A percentile compares a stretch with the other conserved stretches of the same genome.
Evolutionary conservation across 2,113 vertebrate species (phyloP).

Genomic region (Psilopogon haemacephalus): DNA sequence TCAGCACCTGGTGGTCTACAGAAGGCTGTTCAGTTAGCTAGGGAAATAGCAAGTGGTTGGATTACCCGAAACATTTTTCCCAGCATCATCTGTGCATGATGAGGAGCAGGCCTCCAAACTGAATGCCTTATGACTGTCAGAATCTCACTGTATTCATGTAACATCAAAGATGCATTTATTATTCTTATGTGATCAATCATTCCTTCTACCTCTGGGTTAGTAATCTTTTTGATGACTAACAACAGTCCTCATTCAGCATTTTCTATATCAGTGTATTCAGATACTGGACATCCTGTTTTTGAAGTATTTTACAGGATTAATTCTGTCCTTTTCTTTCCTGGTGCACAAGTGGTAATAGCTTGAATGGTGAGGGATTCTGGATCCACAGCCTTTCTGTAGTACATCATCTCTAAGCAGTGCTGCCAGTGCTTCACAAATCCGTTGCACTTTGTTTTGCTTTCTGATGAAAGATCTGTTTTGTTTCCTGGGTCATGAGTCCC

Average conservation of each 20-base stretch:
- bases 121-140: background rate
- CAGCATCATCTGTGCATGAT: background rate
- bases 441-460: background rate
- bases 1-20: accelerated
- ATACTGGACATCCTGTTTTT: background rate
- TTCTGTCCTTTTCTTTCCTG: background rate
- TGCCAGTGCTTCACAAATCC: background rate
- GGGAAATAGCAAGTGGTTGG: background rate
- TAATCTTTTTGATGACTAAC: background rate
- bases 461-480: background rate
- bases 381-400: background rate
- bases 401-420: background rate
- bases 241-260: background rate
- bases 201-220: background rate
- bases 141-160: accelerated
- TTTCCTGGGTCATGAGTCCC: conserved; percentile 1
- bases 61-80: background rate
- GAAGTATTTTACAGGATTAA: background rate
- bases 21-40: background rate
- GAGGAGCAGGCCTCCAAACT: background rate
- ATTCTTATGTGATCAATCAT: background rate
- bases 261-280: background rate
- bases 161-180: background rate
- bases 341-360: background rate
- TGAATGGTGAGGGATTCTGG: background rate